Evolutionary conservation across 2,113 vertebrate genomes (phyloP).

Genomic region (Phaetusa simplex): DNA sequence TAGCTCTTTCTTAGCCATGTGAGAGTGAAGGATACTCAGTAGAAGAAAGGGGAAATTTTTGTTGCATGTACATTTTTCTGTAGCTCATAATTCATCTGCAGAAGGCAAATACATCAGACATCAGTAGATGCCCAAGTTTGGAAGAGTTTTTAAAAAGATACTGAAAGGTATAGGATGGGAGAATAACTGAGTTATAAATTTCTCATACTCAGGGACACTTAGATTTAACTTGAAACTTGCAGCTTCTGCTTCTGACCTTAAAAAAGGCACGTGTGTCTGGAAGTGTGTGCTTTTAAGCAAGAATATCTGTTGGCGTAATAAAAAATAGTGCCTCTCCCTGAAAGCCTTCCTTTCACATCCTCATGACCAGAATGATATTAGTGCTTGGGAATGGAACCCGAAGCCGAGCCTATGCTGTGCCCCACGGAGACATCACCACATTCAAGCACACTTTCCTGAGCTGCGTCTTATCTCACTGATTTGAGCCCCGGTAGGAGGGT

Average conservation of each 20-base stretch:
- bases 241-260: neutral
- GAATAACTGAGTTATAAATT: neutral
- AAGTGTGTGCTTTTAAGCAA: neutral
- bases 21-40: neutral
- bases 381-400: neutral
- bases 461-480: neutral
- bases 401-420: rapidly evolving
- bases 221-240: neutral
- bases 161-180: neutral
- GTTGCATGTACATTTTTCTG: neutral
- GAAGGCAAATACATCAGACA: neutral
- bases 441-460: neutral
- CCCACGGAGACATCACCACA: neutral
- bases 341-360: neutral
- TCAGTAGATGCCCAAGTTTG: neutral
- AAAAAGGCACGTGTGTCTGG: neutral
- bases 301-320: neutral
- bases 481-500: neutral
- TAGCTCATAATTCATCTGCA: neutral
- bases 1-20: neutral
- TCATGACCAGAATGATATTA: neutral
- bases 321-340: neutral
- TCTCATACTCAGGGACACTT: neutral
- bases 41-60: neutral
- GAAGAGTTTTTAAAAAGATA: neutral